Percentiles rank a stretch among this genome's conserved stretches.
Evolutionary conservation across 2,797 vertebrate species (phyloP).

Genomic region (Carapus acus): DNA sequence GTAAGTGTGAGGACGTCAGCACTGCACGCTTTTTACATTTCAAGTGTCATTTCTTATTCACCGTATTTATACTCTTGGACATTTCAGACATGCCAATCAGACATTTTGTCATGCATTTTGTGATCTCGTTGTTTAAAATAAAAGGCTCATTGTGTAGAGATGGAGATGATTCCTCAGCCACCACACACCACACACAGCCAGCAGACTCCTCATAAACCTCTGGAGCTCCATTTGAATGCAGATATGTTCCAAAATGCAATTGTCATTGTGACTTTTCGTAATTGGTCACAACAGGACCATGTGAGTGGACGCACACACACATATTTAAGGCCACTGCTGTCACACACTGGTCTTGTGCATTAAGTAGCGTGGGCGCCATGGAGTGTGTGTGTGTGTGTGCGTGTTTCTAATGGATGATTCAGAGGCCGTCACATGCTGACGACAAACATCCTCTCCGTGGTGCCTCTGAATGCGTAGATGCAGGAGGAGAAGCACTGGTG

Average conservation of each 20-base stretch:
- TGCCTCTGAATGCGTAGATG: slow-evolving; percentile 1
- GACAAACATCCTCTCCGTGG: slow-evolving; percentile 1
- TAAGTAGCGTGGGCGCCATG: slow-evolving; percentile 15
- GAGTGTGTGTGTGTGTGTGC: slow-evolving; percentile 38
- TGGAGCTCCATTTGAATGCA: no score
- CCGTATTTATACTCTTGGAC: slow-evolving; percentile 28
- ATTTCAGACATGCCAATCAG: background rate
- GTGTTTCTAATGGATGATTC: slow-evolving; percentile 45
- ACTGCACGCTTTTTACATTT: slow-evolving; percentile 1
- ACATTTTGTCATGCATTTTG: slow-evolving; percentile 21
- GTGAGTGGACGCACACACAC: no score
- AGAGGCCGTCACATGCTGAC: slow-evolving; percentile 46
- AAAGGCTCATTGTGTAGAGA: slow-evolving; percentile 33
- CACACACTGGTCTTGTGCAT: slow-evolving; percentile 28
- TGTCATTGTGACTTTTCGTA: no score
- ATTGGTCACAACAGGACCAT: background rate
- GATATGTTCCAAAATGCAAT: background rate
- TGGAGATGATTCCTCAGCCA: no score
- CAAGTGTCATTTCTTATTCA: background rate
- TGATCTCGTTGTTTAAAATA: slow-evolving; percentile 52
- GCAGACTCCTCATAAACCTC: no score
- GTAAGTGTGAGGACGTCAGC: slow-evolving; percentile 9
- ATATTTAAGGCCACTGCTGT: slow-evolving; percentile 9
- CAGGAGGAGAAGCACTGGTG: background rate
- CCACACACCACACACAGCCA: no score